Evolutionary conservation across 2,113 vertebrate species (phyloP).

Genomic region (Struthio camelus): DNA sequence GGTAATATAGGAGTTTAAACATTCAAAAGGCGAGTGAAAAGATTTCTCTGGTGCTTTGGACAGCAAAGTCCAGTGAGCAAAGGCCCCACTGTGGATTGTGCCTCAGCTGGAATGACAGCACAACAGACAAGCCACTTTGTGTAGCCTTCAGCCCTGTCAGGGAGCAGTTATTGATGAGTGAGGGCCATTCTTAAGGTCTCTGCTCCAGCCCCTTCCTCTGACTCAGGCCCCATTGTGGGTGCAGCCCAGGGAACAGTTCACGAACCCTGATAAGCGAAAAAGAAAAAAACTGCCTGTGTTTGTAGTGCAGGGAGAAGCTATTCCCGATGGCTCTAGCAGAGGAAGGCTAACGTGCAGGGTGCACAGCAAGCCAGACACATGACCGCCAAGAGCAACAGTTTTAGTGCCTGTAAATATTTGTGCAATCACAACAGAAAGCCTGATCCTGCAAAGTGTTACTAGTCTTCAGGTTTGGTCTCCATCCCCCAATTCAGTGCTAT

Average conservation of each 20-base stretch:
- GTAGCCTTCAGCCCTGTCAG: slow-evolving; percentile 67
- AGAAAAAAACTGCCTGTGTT: slow-evolving; percentile 5
- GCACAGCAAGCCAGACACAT: background rate
- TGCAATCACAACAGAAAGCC: background rate
- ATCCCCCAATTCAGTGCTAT: background rate
- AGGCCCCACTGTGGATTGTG: slow-evolving; percentile 47
- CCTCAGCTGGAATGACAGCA: slow-evolving; percentile 61
- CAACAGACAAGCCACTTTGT: slow-evolving; percentile 60
- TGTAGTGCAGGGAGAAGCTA: background rate
- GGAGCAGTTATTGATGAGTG: slow-evolving; percentile 73
- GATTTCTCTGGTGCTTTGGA: background rate
- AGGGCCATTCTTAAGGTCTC: slow-evolving; percentile 53
- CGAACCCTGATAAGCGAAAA: slow-evolving; percentile 48
- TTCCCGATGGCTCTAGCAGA: background rate
- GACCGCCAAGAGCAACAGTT: background rate
- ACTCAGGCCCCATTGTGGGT: slow-evolving; percentile 36
- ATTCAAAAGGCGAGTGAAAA: background rate
- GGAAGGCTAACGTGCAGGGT: background rate
- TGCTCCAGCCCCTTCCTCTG: slow-evolving; percentile 45
- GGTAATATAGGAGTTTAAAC: background rate
- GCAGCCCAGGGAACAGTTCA: slow-evolving; percentile 61
- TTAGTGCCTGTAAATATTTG: background rate
- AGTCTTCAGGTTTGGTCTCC: accelerated
- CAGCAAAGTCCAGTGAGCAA: background rate
- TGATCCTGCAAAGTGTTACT: background rate